Evolutionary conservation across 2,113 vertebrate genomes (phyloP).

Genomic region (Circaetus gallicus): DNA sequence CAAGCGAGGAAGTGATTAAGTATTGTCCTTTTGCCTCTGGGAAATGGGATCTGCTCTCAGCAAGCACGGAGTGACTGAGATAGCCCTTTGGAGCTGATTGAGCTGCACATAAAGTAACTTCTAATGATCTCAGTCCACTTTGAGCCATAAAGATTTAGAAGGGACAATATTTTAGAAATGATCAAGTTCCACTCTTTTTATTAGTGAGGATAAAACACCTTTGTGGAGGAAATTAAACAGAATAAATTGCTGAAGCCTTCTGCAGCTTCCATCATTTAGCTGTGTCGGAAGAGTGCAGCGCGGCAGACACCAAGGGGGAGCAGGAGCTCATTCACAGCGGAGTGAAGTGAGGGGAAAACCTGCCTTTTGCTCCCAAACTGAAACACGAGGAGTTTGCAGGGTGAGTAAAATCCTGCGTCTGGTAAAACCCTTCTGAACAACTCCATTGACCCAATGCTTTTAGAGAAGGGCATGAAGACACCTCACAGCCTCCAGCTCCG

Average conservation of each 20-base stretch:
- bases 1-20: conserved; percentile 65
- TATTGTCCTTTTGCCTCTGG: conserved; percentile 54
- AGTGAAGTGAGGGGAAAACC: background rate
- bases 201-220: conserved; percentile 65
- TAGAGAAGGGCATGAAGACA: background rate
- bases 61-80: conserved; percentile 9
- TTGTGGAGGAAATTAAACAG: conserved; percentile 55
- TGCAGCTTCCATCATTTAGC: background rate
- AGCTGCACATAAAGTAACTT: conserved; percentile 58
- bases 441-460: accelerated
- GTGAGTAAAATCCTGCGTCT: background rate
- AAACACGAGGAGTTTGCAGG: background rate
- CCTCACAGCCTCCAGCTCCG: background rate
- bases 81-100: conserved; percentile 44
- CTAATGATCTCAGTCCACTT: conserved; percentile 67
- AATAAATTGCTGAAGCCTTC: conserved; percentile 50
- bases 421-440: background rate
- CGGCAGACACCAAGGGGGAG: background rate
- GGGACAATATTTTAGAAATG: conserved; percentile 66
- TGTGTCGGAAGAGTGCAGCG: background rate
- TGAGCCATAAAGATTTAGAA: conserved; percentile 70
- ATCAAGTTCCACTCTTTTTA: conserved; percentile 67
- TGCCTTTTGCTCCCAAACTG: background rate
- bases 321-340: background rate
- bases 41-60: conserved; percentile 50